Evolutionary conservation across 2,797 vertebrate species (phyloP), one percentile per base, ranked within the genome.

Genomic region (Phrynocephalus forsythii): DNA sequence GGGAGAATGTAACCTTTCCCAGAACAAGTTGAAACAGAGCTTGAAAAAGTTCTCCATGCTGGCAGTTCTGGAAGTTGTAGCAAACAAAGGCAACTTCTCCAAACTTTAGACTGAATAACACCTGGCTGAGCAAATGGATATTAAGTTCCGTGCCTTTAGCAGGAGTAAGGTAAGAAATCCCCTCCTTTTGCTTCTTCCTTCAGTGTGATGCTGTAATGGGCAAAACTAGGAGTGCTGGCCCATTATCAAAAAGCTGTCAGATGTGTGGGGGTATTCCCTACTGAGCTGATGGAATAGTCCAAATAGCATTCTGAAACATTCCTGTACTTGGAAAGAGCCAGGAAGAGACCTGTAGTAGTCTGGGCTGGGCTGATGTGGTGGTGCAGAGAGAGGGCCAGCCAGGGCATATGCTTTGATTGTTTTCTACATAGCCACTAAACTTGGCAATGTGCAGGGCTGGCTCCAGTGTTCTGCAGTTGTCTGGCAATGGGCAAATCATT

Each of bases 401-500:
- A 71, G 76, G 88, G 91, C 84, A 87, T 6, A n/a, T 38, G 75
- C 82, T 81, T 87, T 86, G 90, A 83, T 56, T 88, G 90, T 56
- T 83, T 84, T 87, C 90, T 79, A 75, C 24, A 20, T 20, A 20
- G 92, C 85, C 94, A 91, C 73, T 82, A 87, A 83, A 73, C 8
- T 86, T 90, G 90, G 91, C 87, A 90, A 11, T 24, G 72, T 0
- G 28, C 72, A 85, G 77, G 63, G 76, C 85, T 7, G 0, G 88
- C 90, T 90, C 79, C 91, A 75, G 89, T 0, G 10, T 89, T 87
- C 86, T 24, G 90, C 94, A 93, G 93, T 92, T 94, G 94, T 95
- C 94, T 91, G 11, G 93, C 90, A 94, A 89, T 68, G 33, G 0
- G 0, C 91, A 87, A 6, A 69, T 92, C 94, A 92, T 94, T 94